Percentiles rank a stretch among this genome's conserved stretches.
Conservation (phyloP, 2,797 vertebrate species). For the Poeciliopsis presidionis region DNA sequence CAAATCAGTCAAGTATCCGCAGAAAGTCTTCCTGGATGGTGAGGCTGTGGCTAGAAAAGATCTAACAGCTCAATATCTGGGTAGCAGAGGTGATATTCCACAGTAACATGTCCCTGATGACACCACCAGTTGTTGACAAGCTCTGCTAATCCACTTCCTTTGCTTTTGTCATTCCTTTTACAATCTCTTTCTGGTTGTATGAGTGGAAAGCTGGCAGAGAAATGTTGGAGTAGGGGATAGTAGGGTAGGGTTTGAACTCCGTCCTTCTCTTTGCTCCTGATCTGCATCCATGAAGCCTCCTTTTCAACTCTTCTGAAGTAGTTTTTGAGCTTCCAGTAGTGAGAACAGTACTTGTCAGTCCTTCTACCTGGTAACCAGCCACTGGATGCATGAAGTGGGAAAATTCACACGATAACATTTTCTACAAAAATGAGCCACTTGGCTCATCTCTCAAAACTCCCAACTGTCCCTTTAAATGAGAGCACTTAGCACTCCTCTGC, state of each 20-base stretch:
- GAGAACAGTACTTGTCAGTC: background rate
- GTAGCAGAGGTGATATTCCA: background rate
- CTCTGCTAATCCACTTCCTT: background rate
- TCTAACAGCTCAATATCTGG: background rate
- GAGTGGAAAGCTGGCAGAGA: background rate
- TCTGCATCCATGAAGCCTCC: background rate
- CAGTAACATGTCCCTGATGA: background rate
- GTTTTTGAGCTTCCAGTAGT: background rate
- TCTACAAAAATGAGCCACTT: background rate
- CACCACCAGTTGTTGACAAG: background rate
- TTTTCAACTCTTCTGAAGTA: background rate
- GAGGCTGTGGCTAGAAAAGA: background rate
- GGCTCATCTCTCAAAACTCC: background rate
- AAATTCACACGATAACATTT: background rate
- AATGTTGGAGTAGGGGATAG: background rate
- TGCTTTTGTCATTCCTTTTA: background rate
- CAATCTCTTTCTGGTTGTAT: background rate
- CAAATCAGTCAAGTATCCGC: background rate
- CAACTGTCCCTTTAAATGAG: background rate
- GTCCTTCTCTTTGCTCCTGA: background rate
- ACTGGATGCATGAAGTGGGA: background rate
- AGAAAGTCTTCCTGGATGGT: background rate
- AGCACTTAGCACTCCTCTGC: background rate
- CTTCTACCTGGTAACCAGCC: background rate
- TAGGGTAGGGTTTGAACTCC: background rate